Evolutionary conservation across 2,888 invertebrate species (phyloP).

Genomic region (Onthophagus sagittarius): DNA sequence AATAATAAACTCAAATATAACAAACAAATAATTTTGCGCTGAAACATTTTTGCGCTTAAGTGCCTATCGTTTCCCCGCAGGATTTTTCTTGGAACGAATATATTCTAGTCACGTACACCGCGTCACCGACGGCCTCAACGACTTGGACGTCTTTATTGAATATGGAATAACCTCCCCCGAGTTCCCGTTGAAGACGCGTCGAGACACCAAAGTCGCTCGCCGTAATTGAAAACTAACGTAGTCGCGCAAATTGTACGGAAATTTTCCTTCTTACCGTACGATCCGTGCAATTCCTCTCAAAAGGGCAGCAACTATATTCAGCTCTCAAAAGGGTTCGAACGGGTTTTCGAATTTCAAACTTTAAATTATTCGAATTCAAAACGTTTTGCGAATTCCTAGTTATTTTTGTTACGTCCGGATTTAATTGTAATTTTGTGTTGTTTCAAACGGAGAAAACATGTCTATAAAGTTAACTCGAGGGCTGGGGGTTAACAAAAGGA

Average conservation of each 20-base stretch:
- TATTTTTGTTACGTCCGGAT: background rate
- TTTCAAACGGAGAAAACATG: background rate
- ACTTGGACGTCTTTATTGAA: background rate
- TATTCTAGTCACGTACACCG: background rate
- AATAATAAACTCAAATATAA: too few species aligned
- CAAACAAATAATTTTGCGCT: background rate
- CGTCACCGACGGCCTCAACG: background rate
- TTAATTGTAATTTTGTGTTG: background rate
- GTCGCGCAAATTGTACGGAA: background rate
- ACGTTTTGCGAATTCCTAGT: background rate
- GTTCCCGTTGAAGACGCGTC: background rate
- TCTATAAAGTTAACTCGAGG: background rate
- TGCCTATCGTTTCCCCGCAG: background rate
- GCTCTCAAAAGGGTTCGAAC: background rate
- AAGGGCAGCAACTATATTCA: background rate
- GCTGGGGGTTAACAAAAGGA: background rate
- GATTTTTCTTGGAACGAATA: background rate
- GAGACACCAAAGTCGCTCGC: background rate
- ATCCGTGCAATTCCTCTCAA: background rate
- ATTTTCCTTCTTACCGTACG: background rate
- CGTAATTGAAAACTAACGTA: background rate
- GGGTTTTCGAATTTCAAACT: too few species aligned
- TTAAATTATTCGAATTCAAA: too few species aligned
- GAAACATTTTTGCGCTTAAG: background rate
- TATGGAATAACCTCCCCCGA: background rate